Percentiles rank a stretch among this genome's conserved stretches.
These are phyloP conservation scores for Nineta flava DNA, from an alignment of 2,888 invertebrate genomes.

Conservation along the genomic window DNA sequence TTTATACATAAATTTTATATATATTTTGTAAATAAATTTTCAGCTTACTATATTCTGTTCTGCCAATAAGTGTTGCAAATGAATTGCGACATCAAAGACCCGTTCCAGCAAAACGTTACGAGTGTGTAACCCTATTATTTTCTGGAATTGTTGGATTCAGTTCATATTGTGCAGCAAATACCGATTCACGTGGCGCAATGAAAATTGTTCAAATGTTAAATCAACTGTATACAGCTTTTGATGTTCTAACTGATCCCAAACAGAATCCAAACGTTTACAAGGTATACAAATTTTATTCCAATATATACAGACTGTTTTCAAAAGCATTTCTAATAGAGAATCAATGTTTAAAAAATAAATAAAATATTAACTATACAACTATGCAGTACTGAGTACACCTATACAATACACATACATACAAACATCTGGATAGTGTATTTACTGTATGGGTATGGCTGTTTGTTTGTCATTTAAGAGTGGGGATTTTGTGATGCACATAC, in stretches of 20 bases:
- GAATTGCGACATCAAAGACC: conserved; percentile 84
- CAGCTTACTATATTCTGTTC: conserved; percentile 83
- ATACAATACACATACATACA: too few relatives aligned
- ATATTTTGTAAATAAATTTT: conserved; percentile 12
- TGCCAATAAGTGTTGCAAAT: conserved; percentile 89
- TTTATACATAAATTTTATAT: neutral
- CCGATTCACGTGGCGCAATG: conserved; percentile 87
- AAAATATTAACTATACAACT: too few relatives aligned
- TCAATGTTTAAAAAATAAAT: too few relatives aligned
- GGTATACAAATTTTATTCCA: conserved; percentile 35
- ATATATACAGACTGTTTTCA: too few relatives aligned
- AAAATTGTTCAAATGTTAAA: conserved; percentile 91
- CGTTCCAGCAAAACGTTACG: conserved; percentile 77
- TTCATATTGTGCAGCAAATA: conserved; percentile 77
- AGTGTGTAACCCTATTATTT: conserved; percentile 82
- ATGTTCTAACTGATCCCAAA: conserved; percentile 82
- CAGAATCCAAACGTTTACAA: conserved; percentile 90
- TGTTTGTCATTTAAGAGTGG: too few relatives aligned
- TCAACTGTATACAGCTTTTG: conserved; percentile 84
- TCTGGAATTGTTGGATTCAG: conserved; percentile 88
- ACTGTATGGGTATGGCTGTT: too few relatives aligned
- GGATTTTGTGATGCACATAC: too few relatives aligned
- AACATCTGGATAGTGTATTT: too few relatives aligned
- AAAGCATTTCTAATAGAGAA: too few relatives aligned
- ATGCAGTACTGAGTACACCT: too few relatives aligned